A percentile compares a stretch with the other conserved stretches of the same genome.
Evolutionary conservation across 2,888 invertebrate genomes (phyloP).

Genomic region (Neoascia interrupta): DNA sequence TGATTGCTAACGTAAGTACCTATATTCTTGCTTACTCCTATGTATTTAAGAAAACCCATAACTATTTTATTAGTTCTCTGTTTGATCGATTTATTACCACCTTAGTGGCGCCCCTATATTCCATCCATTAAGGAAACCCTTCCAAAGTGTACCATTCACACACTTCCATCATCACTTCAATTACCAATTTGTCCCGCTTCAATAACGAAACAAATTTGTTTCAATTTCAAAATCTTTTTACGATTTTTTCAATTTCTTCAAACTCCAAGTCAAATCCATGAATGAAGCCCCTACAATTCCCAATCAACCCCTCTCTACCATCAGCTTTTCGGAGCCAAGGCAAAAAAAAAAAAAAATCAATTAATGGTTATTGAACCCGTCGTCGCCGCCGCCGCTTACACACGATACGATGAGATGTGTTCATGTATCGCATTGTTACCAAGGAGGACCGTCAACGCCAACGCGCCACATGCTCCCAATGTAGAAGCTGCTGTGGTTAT

Average conservation of each 20-base stretch:
- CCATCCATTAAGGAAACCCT: too few species aligned
- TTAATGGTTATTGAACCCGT: constrained; percentile 66
- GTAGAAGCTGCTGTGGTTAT: constrained; percentile 19
- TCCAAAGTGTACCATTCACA: too few species aligned
- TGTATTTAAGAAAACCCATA: too few species aligned
- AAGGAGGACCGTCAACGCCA: constrained; percentile 49
- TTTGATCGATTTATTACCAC: too few species aligned
- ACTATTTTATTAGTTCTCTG: too few species aligned
- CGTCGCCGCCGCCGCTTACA: constrained; percentile 12
- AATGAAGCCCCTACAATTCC: constrained; percentile 36
- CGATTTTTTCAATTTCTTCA: constrained; percentile 49
- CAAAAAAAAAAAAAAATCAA: constrained; percentile 38
- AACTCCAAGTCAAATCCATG: constrained; percentile 27
- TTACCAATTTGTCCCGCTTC: constrained; percentile 61
- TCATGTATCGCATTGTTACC: constrained; percentile 12
- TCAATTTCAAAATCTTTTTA: constrained; percentile 64
- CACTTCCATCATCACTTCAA: constrained; percentile 58
- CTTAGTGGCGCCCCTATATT: too few species aligned
- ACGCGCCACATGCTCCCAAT: constrained; percentile 55
- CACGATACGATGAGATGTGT: too few species aligned
- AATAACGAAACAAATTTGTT: constrained; percentile 59
- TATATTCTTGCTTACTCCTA: too few species aligned
- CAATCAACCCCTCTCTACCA: constrained; percentile 1
- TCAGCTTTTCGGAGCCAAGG: background rate
- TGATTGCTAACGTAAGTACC: too few species aligned